A percentile compares a stretch with the other conserved stretches of the same genome.
phyloP scores from a whole-genome alignment of 2,113 vertebrate genomes.

The Dipodomys ordii region DNA sequence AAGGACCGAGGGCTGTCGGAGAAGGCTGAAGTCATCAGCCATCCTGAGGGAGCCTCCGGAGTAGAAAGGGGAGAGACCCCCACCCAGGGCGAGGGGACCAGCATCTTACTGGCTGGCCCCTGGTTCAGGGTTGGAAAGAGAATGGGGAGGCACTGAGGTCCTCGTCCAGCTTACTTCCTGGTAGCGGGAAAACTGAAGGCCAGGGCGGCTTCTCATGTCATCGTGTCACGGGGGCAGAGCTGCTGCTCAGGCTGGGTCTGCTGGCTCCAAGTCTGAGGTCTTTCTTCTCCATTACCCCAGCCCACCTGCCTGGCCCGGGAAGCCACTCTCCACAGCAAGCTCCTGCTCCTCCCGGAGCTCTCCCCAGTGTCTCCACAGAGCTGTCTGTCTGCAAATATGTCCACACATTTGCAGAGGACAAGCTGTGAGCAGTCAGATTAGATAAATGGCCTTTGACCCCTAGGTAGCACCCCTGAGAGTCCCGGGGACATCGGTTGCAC shows the following conservation, averaged over 20 bases:
- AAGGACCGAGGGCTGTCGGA: accelerated
- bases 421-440: too few relatives aligned
- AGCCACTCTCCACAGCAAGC: neutral
- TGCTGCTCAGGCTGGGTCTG: neutral
- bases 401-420: neutral
- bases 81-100: accelerated
- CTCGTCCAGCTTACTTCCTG: neutral
- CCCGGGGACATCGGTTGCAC: accelerated
- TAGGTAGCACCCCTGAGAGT: neutral
- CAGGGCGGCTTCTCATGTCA: accelerated
- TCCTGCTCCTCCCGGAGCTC: accelerated
- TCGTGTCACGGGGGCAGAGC: accelerated
- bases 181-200: neutral
- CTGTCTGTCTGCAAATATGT: neutral
- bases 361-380: accelerated
- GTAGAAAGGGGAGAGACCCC: accelerated
- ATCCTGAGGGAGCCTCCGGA: neutral
- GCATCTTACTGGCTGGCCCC: neutral
- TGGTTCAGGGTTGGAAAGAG: neutral
- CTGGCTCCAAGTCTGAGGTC: neutral
- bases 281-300: too few relatives aligned
- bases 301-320: accelerated
- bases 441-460: too few relatives aligned
- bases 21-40: neutral
- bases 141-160: neutral